A percentile compares a stretch with the other conserved stretches of the same genome.
Conservation (phyloP, 2,888 invertebrate species). For the Acrobasis consociella region DNA sequence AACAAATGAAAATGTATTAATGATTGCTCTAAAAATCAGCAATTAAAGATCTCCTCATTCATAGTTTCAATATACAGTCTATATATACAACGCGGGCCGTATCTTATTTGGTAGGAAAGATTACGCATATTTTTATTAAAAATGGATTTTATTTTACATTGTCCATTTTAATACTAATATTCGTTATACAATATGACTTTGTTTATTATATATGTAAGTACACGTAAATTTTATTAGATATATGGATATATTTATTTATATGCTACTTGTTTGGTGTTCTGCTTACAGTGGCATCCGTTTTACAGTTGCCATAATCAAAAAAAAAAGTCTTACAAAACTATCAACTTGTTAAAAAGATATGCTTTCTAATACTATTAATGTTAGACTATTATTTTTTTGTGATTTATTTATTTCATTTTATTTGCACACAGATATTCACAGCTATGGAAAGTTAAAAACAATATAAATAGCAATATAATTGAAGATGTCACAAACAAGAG, state of each 20-base stretch:
- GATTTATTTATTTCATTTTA: background rate
- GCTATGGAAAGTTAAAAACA: background rate
- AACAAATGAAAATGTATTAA: too few relatives aligned
- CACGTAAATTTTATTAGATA: slow-evolving; percentile 26
- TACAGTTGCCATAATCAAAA: slow-evolving; percentile 30
- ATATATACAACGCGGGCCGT: background rate
- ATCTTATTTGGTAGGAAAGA: background rate
- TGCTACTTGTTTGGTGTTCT: slow-evolving; percentile 36
- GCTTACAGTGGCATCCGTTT: slow-evolving; percentile 36
- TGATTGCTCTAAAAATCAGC: too few relatives aligned
- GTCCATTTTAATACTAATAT: background rate
- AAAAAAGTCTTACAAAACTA: slow-evolving; percentile 21
- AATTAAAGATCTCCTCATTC: too few relatives aligned
- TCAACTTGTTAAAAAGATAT: slow-evolving; percentile 8
- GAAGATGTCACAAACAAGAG: background rate
- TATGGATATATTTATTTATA: slow-evolving; percentile 29
- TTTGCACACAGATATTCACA: slow-evolving; percentile 6
- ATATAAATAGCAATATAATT: background rate
- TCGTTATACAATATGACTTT: background rate
- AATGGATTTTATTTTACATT: background rate
- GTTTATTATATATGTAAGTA: slow-evolving; percentile 23
- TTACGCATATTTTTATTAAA: background rate
- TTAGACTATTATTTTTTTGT: slow-evolving; percentile 1
- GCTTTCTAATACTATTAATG: slow-evolving; percentile 5
- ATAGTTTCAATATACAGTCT: too few relatives aligned